Evolutionary conservation across 2,888 invertebrate genomes (phyloP).

Genomic region (Amphipoea lucens): DNA sequence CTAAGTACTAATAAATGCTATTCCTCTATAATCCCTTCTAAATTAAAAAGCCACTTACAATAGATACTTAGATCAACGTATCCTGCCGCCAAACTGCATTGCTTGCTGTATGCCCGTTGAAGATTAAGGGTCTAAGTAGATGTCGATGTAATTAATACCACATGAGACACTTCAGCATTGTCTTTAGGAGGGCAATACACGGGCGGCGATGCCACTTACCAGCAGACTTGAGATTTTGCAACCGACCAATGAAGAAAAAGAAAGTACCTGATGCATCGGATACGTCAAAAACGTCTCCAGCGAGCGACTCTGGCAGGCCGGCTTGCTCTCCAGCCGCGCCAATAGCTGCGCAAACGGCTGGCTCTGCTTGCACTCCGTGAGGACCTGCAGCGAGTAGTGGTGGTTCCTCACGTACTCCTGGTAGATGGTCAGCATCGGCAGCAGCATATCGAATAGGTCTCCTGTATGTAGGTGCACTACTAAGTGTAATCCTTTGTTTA

Average conservation of each 20-base stretch:
- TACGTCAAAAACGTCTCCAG: slow-evolving; percentile 97
- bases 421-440: slow-evolving; percentile 98
- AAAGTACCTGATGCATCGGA: slow-evolving; percentile 95
- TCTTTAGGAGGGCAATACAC: neutral
- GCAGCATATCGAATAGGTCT: slow-evolving; percentile 97
- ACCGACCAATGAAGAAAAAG: neutral
- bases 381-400: slow-evolving; percentile 97
- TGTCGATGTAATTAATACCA: neutral
- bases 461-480: slow-evolving; percentile 90
- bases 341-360: slow-evolving; percentile 94
- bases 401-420: slow-evolving; percentile 98
- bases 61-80: neutral
- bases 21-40: too few relatives aligned
- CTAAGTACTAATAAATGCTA: too few relatives aligned
- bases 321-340: slow-evolving; percentile 95
- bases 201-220: neutral
- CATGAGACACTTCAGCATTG: neutral
- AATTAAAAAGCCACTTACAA: too few relatives aligned
- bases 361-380: slow-evolving; percentile 97
- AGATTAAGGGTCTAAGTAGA: neutral
- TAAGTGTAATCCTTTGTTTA: slow-evolving; percentile 67
- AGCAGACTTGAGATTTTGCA: neutral
- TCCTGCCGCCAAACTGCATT: neutral
- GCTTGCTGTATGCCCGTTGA: neutral
- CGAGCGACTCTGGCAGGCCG: slow-evolving; percentile 95